Evolutionary conservation across 2,797 vertebrate genomes (phyloP).

Genomic region (Halcyon badia): DNA sequence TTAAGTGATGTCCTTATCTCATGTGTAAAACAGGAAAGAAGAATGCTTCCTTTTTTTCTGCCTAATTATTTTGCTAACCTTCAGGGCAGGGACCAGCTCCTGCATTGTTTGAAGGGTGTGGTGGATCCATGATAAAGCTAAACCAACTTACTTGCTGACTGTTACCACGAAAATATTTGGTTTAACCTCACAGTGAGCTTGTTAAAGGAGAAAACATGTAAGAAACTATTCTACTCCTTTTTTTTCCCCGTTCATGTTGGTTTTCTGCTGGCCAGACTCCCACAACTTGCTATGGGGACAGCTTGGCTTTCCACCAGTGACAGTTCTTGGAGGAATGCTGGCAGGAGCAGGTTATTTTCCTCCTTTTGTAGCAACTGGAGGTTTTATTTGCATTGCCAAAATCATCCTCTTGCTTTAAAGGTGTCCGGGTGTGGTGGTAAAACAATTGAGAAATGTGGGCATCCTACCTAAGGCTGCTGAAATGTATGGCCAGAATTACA

Average conservation of each 20-base stretch:
- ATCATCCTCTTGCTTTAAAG: background rate
- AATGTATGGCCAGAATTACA: background rate
- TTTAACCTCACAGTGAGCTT: background rate
- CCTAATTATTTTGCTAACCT: background rate
- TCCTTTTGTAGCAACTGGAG: background rate
- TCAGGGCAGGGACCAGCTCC: background rate
- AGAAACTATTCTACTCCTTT: background rate
- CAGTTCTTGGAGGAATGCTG: background rate
- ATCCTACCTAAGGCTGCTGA: background rate
- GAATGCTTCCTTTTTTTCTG: background rate
- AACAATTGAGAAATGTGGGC: background rate
- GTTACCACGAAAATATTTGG: background rate
- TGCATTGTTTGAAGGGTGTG: background rate
- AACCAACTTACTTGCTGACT: background rate
- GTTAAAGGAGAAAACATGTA: background rate
- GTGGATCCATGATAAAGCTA: background rate
- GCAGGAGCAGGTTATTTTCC: background rate
- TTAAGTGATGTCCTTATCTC: background rate
- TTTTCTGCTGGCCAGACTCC: background rate
- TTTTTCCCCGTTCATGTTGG: background rate
- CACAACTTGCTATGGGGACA: fast-evolving
- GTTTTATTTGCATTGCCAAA: background rate
- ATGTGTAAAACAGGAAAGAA: background rate
- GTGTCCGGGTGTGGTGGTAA: background rate
- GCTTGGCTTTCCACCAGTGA: background rate